phyloP scores from a whole-genome alignment of 2,113 vertebrate species.

The Cynoglossus semilaevis region DNA sequence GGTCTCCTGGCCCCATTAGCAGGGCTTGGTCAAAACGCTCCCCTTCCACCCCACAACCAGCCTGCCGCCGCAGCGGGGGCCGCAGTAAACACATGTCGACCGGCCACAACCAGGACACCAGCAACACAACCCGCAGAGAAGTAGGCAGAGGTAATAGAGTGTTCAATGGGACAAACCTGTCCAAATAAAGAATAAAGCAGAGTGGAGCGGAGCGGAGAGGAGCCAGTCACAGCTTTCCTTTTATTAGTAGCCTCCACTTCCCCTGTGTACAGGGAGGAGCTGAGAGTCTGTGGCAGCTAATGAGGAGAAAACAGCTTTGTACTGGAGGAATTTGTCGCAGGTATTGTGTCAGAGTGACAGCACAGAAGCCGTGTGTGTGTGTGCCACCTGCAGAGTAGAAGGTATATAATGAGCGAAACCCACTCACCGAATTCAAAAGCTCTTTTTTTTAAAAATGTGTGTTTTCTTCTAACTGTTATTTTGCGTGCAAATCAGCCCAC shows the following conservation, averaged over 20 bases:
- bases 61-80: constrained; percentile 70
- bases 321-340: constrained; percentile 47
- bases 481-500: constrained; percentile 3
- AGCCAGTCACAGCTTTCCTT: constrained; percentile 55
- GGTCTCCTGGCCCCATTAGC: constrained; percentile 74
- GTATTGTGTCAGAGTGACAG: constrained; percentile 57
- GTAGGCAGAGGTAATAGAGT: constrained; percentile 63
- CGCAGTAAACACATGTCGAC: constrained; percentile 79
- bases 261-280: constrained; percentile 46
- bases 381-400: constrained; percentile 11
- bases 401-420: constrained; percentile 1
- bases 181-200: constrained; percentile 70
- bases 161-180: constrained; percentile 69
- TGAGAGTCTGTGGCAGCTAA: constrained; percentile 54
- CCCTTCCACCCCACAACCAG: constrained; percentile 46
- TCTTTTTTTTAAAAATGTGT: too few relatives aligned
- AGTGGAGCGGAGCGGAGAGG: constrained; percentile 35
- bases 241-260: constrained; percentile 63
- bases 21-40: constrained; percentile 68
- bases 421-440: background rate
- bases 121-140: constrained; percentile 61
- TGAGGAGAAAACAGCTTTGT: constrained; percentile 54
- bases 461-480: background rate
- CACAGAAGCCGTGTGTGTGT: constrained; percentile 8
- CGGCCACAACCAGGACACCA: constrained; percentile 67